Evolutionary conservation across 2,113 vertebrate genomes (phyloP).

Genomic region (Barnardius zonarius): DNA sequence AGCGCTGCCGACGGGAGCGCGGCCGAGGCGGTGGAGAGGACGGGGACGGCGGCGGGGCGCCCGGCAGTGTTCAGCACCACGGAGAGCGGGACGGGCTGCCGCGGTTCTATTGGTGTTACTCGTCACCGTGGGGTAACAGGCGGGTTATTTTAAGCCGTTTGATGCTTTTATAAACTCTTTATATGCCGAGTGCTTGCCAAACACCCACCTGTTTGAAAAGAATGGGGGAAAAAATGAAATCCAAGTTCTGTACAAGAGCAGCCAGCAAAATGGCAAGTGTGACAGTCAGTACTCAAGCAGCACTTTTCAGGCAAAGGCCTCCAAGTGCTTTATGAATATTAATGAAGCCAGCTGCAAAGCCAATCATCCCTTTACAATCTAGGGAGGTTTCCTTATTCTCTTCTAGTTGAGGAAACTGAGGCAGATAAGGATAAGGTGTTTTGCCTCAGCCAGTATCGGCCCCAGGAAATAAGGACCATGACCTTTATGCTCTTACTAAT

Average conservation of each 20-base stretch:
- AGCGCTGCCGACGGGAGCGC: background rate
- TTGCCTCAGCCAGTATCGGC: background rate
- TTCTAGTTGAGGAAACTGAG: constrained; percentile 6
- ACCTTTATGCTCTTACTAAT: background rate
- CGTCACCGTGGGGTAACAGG: background rate
- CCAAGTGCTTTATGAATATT: constrained; percentile 4
- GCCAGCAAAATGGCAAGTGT: constrained; percentile 31
- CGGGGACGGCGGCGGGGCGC: background rate
- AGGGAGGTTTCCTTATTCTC: background rate
- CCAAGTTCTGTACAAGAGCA: background rate
- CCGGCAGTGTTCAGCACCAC: background rate
- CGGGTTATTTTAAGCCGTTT: background rate
- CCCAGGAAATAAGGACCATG: background rate
- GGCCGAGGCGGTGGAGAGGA: background rate
- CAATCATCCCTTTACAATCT: background rate
- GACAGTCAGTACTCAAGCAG: background rate
- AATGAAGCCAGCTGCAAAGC: constrained; percentile 23
- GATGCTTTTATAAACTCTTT: background rate
- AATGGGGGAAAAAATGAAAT: background rate
- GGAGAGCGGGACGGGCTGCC: background rate
- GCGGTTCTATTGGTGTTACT: background rate
- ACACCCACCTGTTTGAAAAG: background rate
- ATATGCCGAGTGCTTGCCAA: background rate
- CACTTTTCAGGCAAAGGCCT: constrained; percentile 12
- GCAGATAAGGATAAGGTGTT: background rate